These are phyloP conservation scores for Hormaphis cornu DNA, from an alignment of 1,140 invertebrate species.

Conservation along the genomic window DNA sequence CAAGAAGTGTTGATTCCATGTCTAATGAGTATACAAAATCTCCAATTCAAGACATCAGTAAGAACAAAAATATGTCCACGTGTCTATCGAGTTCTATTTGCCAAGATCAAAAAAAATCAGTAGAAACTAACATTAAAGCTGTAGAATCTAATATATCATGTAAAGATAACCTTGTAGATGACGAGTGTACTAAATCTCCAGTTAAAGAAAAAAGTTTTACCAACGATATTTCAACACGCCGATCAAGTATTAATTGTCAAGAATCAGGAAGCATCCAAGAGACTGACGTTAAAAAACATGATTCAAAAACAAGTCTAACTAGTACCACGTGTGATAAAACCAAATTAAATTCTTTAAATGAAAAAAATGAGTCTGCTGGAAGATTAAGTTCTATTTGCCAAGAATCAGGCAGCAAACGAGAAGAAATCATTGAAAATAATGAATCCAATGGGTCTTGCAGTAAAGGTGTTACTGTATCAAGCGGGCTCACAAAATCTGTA, in stretches of 20 bases:
- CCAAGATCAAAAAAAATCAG: neutral
- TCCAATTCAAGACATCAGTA: neutral
- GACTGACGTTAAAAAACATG: neutral
- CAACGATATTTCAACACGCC: neutral
- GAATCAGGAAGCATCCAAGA: neutral
- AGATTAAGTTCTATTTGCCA: neutral
- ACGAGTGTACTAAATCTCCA: neutral
- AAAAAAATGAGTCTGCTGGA: neutral
- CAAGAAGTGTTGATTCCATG: neutral
- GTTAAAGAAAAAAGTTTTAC: no score
- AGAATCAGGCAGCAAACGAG: neutral
- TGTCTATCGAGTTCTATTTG: neutral
- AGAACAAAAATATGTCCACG: no score
- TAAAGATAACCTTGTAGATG: neutral
- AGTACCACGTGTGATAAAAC: neutral
- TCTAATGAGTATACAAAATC: neutral
- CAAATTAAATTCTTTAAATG: neutral
- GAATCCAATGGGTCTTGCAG: neutral
- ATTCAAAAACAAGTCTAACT: neutral
- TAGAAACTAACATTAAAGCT: neutral
- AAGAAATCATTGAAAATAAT: neutral
- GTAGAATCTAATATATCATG: neutral
- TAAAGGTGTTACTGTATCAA: no score
- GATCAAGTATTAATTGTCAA: no score
- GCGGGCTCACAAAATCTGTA: no score